Evolutionary conservation across 2,113 vertebrate species (phyloP), one percentile per base, ranked within the genome.

Genomic region (Phalacrocorax carbo): DNA sequence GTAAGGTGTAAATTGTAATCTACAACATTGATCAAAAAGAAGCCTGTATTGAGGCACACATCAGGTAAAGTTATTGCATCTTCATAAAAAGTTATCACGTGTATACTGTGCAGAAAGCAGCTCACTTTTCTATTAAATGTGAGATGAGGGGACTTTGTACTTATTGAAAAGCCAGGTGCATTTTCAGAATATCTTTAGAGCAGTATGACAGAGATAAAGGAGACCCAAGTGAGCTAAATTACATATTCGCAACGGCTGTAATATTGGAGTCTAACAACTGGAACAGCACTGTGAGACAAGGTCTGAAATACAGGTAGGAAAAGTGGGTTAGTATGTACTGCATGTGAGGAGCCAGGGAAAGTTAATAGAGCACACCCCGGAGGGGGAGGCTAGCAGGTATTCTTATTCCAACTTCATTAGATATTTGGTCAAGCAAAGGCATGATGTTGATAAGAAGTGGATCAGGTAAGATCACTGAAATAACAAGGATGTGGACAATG

Each of bases 1-100:
- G 14, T 82, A 55, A 92, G 44, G 52, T 73, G 27, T 70, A 65
- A 77, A 8, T 57, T 86, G 46, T 90, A 57, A 92, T 94, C 68
- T 71, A 4, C 9, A 22, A 34, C 61, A 44, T 7, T 44, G 64
- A 86, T 90, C 60, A 88, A 40, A 88, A 94, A 75, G 49, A 82
- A 77, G 48, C n/a, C 32, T 90, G 40, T 77, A 46, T 64, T 75
- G 65, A 86, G 80, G 51, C 36, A 71, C 16, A 26, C 23, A 51
- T 90, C 72, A 88, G 86, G 66, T 86, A 66, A 82, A 95, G 81
- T 78, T 87, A 93, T 58, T 94, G 68, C 77, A 58, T 23, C 64
- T 62, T 95, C 89, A 86, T 93, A 84, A 86, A 95, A 94, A 49
- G 55, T 91, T 73, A 60, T 46, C 64, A 86, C 57, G 40, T 78